Percentiles rank a stretch among this genome's conserved stretches.
phyloP scores from a whole-genome alignment of 2,797 vertebrate genomes.

The Pelochelys cantorii region DNA sequence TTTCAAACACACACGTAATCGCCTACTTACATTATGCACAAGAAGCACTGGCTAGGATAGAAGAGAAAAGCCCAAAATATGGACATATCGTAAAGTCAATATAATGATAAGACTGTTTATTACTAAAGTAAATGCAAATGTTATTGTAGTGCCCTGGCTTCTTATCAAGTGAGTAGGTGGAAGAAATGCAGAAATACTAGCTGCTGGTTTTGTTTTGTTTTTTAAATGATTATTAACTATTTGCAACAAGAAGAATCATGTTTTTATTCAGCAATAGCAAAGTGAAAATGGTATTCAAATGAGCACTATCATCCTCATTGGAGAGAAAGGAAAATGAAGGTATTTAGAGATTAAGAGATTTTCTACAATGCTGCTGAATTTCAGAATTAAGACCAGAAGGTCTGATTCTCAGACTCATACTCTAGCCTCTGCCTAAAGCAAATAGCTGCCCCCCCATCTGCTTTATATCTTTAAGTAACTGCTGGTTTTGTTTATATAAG shows the following conservation, averaged over 20 bases:
- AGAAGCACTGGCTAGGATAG: not conserved
- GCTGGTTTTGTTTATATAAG: not conserved
- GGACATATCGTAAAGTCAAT: not conserved
- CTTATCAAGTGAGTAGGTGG: not conserved
- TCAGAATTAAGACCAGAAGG: not conserved
- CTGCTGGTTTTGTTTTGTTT: not conserved
- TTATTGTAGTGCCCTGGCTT: not conserved
- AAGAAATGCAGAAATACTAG: not conserved
- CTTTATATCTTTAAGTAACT: not conserved
- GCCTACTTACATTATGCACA: not conserved
- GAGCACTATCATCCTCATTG: not conserved
- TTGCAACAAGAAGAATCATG: too few species aligned
- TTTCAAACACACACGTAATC: accelerated
- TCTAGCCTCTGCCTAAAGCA: not conserved
- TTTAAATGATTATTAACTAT: not conserved
- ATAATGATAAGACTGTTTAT: not conserved
- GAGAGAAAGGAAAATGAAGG: not conserved
- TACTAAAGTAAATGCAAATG: not conserved
- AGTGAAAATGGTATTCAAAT: not conserved
- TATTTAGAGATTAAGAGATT: not conserved
- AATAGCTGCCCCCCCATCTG: not conserved
- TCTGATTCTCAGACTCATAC: not conserved
- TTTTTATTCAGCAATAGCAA: not conserved
- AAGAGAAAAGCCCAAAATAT: not conserved
- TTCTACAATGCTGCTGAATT: not conserved